Evolutionary conservation across 2,888 invertebrate species (phyloP), one percentile per base, ranked within the genome.

Genomic region (Orthonychiurus folsomi): DNA sequence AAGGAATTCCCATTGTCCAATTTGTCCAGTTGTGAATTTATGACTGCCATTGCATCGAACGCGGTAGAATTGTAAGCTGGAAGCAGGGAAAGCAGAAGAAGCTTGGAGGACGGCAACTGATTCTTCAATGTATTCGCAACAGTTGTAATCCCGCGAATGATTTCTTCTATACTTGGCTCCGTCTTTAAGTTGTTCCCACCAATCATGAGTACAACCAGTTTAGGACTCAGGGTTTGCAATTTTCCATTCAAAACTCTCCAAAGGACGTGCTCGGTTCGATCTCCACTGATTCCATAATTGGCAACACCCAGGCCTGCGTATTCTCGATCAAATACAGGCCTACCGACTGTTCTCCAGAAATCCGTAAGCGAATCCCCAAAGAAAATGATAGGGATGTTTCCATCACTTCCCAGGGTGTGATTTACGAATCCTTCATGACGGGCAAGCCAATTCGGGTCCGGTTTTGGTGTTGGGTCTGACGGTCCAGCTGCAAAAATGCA

Each of bases 1-100:
- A 71, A 60, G 3, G 60, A 61, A 2, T 60, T 60, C 21, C 67
- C 68, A 59, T 71, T 67, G 28, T 66, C 65, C 12, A 66, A 58
- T 48, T 64, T 54, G 2, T 64, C 56, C 23, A 63, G 59, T 56
- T 63, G 52, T 12, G 37, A 52, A 28, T 63, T 63, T 18, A 63
- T 63, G 25, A 55, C 56, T 1, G 53, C 15, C 1, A 63, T 52
- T 3, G 50, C 37, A 3, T 18, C n/a, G 21, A 60, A 63, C 57
- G 48, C 55, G 1, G 1, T 2, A 15, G 28, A 55, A 25, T 52
- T 24, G 2, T 18, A 23, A 21, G 64, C 9, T n/a, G 67, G 67
- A 21, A 67, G 63, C 21, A 67, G 57, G 18, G 65, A 65, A 21
- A 67, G 58, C 0, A 67, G 60, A 1, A 67, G 56, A 15, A 67